Evolutionary conservation across 2,113 vertebrate genomes (phyloP), one percentile per base, ranked within the genome.

Genomic region (Nesoenas mayeri): DNA sequence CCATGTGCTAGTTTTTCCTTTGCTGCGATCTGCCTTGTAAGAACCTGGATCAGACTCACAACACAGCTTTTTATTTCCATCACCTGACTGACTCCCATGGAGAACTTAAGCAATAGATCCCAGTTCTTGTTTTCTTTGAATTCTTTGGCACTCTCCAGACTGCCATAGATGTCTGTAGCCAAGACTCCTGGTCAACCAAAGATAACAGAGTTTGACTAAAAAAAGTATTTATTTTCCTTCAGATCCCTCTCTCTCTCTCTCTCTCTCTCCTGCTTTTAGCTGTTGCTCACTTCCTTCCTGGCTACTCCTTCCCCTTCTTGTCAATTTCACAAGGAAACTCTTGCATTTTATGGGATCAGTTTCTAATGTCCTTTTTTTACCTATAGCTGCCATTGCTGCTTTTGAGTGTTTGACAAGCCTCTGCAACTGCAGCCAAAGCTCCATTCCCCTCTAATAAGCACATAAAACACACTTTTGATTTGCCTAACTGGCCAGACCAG

Each of bases 121-220:
- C 69, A 87, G 61, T 57, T 81, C 40, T 93, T 96, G 95, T 96
- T 97, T 96, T 92, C 83, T 91, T 93, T 96, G 31, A 92, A 85
- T 95, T 93, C 70, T 90, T 86, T 93, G 93, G 88, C 93, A 79
- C 65, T 86, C 86, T 25, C 29, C 70, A 73, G 80, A 84, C 92
- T 96, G 73, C 88, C 77, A 73, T 73, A 70, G 66, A 75, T 80
- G 65, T 87, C n/a, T 75, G 57, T 48, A 94, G 92, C 9, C 17
- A 93, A 94, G 77, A 70, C 17, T 91, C 7, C 22, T 51, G 7
- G 13, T 91, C 73, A 92, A 95, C 96, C 95, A 95, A 97, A 97
- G 90, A 96, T 25, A 94, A 85, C 95, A 95, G 60, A 89, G 31
- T 92, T 93, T 87, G 69, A 96, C 77, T 72, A 11, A 79, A 90